A percentile compares a stretch with the other conserved stretches of the same genome.
These are phyloP conservation scores for Radopholus similis DNA, from an alignment of 1,140 invertebrate species.

Conservation along the genomic window DNA sequence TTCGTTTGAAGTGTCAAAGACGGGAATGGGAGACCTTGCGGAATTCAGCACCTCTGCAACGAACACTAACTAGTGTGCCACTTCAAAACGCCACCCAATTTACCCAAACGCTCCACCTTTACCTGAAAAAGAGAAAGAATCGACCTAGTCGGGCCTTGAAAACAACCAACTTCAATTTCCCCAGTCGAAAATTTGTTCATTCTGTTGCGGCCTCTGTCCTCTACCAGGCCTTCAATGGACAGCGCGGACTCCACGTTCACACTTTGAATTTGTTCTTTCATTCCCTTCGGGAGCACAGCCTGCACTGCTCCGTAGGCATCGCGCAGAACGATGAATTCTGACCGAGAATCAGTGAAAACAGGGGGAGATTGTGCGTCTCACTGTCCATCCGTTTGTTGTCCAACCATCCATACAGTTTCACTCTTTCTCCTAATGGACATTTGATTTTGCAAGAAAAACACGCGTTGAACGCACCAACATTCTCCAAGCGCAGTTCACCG, in stretches of 20 bases:
- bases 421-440: conserved; percentile 17
- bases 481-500: conserved; percentile 27
- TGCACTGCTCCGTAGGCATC: conserved; percentile 39
- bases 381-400: conserved; percentile 26
- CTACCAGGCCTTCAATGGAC: conserved; percentile 28
- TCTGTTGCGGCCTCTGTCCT: conserved; percentile 26
- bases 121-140: conserved; percentile 7
- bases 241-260: conserved; percentile 28
- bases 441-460: conserved; percentile 5
- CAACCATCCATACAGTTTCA: conserved; percentile 47
- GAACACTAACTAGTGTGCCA: neutral
- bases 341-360: neutral
- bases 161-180: conserved; percentile 30
- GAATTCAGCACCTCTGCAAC: neutral
- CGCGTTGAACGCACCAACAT: conserved; percentile 31
- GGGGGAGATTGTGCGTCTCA: neutral
- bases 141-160: neutral
- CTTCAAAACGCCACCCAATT: neutral
- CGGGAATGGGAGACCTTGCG: neutral
- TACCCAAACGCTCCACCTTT: neutral
- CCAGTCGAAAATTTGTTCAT: conserved; percentile 42
- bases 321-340: conserved; percentile 33
- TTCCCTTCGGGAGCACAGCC: conserved; percentile 21
- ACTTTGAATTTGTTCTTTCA: neutral
- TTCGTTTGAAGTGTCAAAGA: conserved; percentile 1